Evolutionary conservation across 2,888 invertebrate species (phyloP), one percentile per base, ranked within the genome.

Genomic region (Arge pagana): DNA sequence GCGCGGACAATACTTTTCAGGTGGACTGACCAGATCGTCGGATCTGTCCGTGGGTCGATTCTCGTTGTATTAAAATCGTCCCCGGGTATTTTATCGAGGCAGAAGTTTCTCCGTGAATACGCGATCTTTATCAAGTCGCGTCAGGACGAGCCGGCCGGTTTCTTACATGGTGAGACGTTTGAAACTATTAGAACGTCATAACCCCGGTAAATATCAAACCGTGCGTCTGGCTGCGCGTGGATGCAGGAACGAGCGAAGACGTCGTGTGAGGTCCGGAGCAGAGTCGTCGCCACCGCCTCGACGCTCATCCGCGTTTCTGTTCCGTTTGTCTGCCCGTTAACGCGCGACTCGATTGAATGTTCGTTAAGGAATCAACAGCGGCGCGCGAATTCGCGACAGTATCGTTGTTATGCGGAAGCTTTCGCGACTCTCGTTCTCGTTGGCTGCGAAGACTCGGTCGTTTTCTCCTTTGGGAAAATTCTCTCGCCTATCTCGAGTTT

Each of bases 321-420:
- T 26, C n/a, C n/a, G n/a, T n/a, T n/a, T n/a, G n/a, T n/a, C n/a
- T n/a, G n/a, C n/a, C 67, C 55, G 54, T 58, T 58, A 62, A 61
- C 56, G 52, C 56, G 48, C 56, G 56, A 60, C 62, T 57, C 57
- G 58, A 59, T 62, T 61, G 57, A 62, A 62, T n/a, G n/a, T n/a
- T n/a, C n/a, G n/a, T n/a, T n/a, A n/a, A n/a, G n/a, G n/a, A n/a
- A n/a, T n/a, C n/a, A n/a, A n/a, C n/a, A n/a, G n/a, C n/a, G n/a
- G n/a, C n/a, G n/a, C n/a, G n/a, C n/a, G n/a, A n/a, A n/a, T n/a
- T n/a, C n/a, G n/a, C n/a, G n/a, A n/a, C n/a, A n/a, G n/a, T n/a
- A n/a, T n/a, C n/a, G n/a, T n/a, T n/a, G n/a, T n/a, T n/a, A n/a
- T n/a, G n/a, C n/a, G n/a, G n/a, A n/a, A n/a, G n/a, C n/a, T n/a